These are phyloP conservation scores for Motacilla alba DNA, from an alignment of 2,113 vertebrate genomes.

Conservation along the genomic window DNA sequence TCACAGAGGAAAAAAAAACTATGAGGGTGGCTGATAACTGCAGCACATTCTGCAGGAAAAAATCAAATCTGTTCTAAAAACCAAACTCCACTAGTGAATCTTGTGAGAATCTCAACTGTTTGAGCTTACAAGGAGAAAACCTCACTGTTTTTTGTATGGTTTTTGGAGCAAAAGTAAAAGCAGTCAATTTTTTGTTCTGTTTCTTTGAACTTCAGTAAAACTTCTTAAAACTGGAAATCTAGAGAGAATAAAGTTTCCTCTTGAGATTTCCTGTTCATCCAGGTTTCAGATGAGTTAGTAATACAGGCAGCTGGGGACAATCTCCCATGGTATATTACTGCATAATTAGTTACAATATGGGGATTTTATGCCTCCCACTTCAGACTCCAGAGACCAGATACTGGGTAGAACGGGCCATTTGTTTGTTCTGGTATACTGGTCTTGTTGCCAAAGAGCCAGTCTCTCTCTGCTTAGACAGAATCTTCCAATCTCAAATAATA, in stretches of 20 bases:
- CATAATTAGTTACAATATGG: constrained; percentile 57
- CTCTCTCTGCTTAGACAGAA: neutral
- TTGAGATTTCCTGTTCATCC: constrained; percentile 41
- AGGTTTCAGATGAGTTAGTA: constrained; percentile 54
- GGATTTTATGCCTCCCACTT: constrained; percentile 52
- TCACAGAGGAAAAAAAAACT: neutral
- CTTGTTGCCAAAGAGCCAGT: neutral
- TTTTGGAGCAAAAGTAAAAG: neutral
- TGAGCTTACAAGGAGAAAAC: neutral
- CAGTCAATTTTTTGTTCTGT: neutral
- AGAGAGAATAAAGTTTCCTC: constrained; percentile 5
- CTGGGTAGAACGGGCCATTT: constrained; percentile 1
- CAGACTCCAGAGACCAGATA: constrained; percentile 44
- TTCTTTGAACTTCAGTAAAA: constrained; percentile 11
- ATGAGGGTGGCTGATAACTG: neutral
- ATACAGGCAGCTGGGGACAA: constrained; percentile 38
- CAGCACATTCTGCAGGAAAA: neutral
- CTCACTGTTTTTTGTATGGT: neutral
- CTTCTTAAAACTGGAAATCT: constrained; percentile 11
- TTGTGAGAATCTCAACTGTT: neutral
- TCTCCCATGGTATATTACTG: constrained; percentile 42
- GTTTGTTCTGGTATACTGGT: constrained; percentile 39
- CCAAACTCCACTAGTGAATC: neutral
- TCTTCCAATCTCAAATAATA: neutral
- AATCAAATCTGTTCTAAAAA: neutral